phyloP scores from a whole-genome alignment of 2,888 invertebrate species.

The Mesochorus sp. region DNA sequence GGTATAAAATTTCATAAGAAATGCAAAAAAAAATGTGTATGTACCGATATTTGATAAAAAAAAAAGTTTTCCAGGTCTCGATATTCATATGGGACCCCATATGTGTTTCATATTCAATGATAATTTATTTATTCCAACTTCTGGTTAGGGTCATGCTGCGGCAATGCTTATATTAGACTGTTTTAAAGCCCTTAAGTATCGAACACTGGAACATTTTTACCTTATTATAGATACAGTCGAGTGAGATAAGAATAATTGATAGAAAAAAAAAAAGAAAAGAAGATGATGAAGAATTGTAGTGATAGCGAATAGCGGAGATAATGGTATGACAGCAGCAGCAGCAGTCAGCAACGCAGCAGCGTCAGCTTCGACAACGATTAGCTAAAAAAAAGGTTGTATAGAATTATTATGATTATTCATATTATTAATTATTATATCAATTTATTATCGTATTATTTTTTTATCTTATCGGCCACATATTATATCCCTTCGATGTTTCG shows the following conservation, averaged over 20 bases:
- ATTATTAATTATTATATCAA: constrained; percentile 38
- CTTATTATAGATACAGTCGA: constrained; percentile 34
- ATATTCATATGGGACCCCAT: too few relatives aligned
- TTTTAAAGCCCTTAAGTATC: too few relatives aligned
- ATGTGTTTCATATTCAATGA: too few relatives aligned
- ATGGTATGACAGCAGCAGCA: constrained; percentile 66
- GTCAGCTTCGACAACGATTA: constrained; percentile 58
- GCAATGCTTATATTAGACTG: too few relatives aligned
- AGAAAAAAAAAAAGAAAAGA: constrained; percentile 16
- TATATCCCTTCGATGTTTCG: constrained; percentile 36
- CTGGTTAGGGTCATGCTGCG: too few relatives aligned
- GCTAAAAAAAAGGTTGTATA: constrained; percentile 61
- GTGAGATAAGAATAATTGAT: constrained; percentile 7
- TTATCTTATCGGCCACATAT: constrained; percentile 39
- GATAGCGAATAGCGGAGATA: constrained; percentile 65
- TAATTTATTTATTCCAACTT: too few relatives aligned
- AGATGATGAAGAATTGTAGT: constrained; percentile 33
- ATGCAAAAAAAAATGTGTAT: too few relatives aligned
- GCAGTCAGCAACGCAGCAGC: constrained; percentile 55
- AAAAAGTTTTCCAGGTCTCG: too few relatives aligned
- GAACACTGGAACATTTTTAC: too few relatives aligned
- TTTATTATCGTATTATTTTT: constrained; percentile 32
- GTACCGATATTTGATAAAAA: too few relatives aligned
- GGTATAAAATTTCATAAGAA: too few relatives aligned
- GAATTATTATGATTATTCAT: constrained; percentile 45